Evolutionary conservation across 2,797 vertebrate genomes (phyloP).

Genomic region (Picus viridis): DNA sequence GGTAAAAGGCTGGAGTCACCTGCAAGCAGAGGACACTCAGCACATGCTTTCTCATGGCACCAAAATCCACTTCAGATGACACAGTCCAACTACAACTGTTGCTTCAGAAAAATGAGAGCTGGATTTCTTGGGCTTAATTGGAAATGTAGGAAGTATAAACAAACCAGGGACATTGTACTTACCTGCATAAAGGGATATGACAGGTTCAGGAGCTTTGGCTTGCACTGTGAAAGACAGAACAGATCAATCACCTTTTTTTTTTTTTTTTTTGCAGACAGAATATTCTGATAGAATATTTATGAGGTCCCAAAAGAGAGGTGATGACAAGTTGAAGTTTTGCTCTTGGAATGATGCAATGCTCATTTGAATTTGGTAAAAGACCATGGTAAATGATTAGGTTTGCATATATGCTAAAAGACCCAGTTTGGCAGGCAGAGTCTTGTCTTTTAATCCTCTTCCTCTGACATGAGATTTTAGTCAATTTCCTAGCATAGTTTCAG

Average conservation of each 20-base stretch:
- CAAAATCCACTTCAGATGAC: not conserved
- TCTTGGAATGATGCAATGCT: not conserved
- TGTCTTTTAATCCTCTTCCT: not conserved
- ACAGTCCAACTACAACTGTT: not conserved
- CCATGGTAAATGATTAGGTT: not conserved
- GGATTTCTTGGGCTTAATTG: not conserved
- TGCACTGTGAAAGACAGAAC: slow-evolving; percentile 66
- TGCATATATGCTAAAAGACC: not conserved
- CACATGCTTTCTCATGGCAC: not conserved
- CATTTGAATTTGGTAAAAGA: not conserved
- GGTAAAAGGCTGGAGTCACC: not conserved
- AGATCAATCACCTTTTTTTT: not conserved
- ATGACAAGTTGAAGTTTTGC: not conserved
- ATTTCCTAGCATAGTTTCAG: not conserved
- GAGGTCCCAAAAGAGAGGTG: not conserved
- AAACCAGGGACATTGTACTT: slow-evolving; percentile 44
- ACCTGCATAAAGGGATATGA: slow-evolving; percentile 79
- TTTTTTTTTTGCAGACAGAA: not conserved
- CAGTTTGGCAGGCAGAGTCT: not conserved
- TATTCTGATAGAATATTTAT: slow-evolving; percentile 22
- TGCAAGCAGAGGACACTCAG: not conserved
- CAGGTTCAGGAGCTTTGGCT: slow-evolving; percentile 74
- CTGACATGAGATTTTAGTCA: not conserved
- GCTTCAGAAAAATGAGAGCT: not conserved
- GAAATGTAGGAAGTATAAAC: not conserved